Evolutionary conservation across 2,797 vertebrate genomes (phyloP), one percentile per base, ranked within the genome.

Genomic region (Gymnodraco acuticeps): DNA sequence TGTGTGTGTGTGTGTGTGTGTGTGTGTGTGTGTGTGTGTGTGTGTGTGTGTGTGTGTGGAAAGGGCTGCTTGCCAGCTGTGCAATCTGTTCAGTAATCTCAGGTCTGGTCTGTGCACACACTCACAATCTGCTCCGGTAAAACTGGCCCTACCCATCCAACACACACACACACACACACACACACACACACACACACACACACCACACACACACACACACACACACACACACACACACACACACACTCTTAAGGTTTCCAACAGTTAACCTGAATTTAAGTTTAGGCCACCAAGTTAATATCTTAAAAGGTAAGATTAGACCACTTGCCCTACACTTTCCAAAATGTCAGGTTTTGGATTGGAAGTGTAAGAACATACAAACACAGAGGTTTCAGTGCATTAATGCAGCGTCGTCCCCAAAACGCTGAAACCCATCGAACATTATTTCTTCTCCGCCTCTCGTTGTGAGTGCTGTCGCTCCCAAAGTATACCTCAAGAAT

Each of bases 11-110:
- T 80, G 83, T 85, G 73, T 77, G 64, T 47, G 70, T 52, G 68
- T 59, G 61, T 70, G 62, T 64, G 53, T 59, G 64, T 63, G 67
- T 19, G 59, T 75, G 72, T 75, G 59, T 75, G 64, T 80, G 53
- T 54, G 68, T 63, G 67, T 58, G 61, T 73, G 54, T 70, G 75
- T 41, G 64, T 41, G 9, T 51, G 69, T 16, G 19, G 55, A 83
- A 62, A 86, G 80, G 90, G 92, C 91, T 89, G 87, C 82, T 77
- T 93, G 91, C 91, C 92, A 93, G 90, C 91, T 93, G 90, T 92
- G 90, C 92, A 93, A 92, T 93, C 92, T 93, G 92, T 89, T 93
- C 91, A 89, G 88, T 92, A 91, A 93, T 93, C 91, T 93, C 88
- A 89, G 89, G 90, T 90, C 92, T 93, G 90, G 86, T 89, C 83